These are phyloP conservation scores for Delichon dasypus DNA, from an alignment of 2,797 vertebrate genomes.

Conservation along the genomic window DNA sequence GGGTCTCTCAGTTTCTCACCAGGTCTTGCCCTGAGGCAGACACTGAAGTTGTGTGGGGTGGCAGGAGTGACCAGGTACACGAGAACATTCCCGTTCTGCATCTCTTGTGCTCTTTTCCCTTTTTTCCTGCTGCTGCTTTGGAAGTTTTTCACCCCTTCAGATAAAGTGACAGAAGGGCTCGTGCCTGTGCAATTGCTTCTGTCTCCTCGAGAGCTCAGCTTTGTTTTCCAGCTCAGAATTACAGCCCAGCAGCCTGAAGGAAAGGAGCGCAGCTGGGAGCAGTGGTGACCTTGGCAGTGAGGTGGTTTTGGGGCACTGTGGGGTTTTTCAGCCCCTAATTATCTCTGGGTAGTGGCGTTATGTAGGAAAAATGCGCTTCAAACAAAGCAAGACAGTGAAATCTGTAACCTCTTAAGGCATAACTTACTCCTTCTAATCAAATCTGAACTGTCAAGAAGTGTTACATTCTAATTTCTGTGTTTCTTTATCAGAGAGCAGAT, in stretches of 20 bases:
- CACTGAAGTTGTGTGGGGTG: rapidly evolving
- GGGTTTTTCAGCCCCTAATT: neutral
- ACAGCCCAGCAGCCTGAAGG: neutral
- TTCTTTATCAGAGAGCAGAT: neutral
- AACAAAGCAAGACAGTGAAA: neutral
- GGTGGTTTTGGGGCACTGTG: neutral
- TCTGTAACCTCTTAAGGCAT: neutral
- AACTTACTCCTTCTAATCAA: neutral
- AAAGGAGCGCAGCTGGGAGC: rapidly evolving
- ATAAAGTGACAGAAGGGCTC: neutral
- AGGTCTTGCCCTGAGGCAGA: neutral
- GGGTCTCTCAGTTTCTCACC: neutral
- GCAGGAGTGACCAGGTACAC: neutral
- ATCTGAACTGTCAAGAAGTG: neutral
- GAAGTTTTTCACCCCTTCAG: neutral
- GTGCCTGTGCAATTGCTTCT: neutral
- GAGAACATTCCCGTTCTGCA: neutral
- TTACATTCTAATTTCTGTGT: neutral
- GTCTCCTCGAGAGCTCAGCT: neutral
- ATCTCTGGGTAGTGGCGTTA: neutral
- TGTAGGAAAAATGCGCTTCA: neutral
- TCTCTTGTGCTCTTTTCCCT: neutral
- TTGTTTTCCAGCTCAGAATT: neutral
- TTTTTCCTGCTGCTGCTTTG: neutral
- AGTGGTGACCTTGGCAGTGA: neutral